Evolutionary conservation across 2,797 vertebrate species (phyloP).

Genomic region (Ciconia nigra): DNA sequence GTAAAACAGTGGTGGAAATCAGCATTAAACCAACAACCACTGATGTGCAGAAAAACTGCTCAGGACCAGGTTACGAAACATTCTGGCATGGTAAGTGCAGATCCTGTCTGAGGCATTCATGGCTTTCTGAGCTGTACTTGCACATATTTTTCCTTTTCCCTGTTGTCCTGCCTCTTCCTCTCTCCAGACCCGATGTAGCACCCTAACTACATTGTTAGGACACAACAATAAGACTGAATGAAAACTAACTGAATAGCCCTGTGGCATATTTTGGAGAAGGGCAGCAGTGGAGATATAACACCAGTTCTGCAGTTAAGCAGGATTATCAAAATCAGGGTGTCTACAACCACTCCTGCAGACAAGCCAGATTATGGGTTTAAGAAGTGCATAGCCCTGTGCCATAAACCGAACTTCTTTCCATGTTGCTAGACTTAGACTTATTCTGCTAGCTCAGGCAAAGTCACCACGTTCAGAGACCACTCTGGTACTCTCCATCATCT

Average conservation of each 20-base stretch:
- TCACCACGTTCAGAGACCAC: neutral
- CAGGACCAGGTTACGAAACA: neutral
- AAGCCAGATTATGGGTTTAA: neutral
- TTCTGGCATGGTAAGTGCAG: neutral
- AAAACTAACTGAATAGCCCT: neutral
- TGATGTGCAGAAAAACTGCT: neutral
- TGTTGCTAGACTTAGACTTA: neutral
- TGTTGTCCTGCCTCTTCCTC: neutral
- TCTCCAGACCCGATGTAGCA: neutral
- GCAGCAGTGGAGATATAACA: neutral
- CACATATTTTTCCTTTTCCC: neutral
- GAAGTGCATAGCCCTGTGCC: neutral
- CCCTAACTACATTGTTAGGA: too few relatives aligned
- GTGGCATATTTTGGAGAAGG: neutral
- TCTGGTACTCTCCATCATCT: neutral
- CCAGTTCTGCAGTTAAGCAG: neutral
- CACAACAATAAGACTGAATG: neutral
- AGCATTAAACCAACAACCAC: neutral
- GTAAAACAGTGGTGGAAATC: neutral
- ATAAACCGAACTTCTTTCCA: neutral
- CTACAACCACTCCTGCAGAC: neutral
- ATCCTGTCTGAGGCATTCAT: fast-evolving
- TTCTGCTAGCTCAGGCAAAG: neutral
- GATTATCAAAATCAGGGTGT: neutral
- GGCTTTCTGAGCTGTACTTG: neutral